A percentile compares a stretch with the other conserved stretches of the same genome.
Evolutionary conservation across 2,888 invertebrate species (phyloP).

Genomic region (Trichopoda pennipes): DNA sequence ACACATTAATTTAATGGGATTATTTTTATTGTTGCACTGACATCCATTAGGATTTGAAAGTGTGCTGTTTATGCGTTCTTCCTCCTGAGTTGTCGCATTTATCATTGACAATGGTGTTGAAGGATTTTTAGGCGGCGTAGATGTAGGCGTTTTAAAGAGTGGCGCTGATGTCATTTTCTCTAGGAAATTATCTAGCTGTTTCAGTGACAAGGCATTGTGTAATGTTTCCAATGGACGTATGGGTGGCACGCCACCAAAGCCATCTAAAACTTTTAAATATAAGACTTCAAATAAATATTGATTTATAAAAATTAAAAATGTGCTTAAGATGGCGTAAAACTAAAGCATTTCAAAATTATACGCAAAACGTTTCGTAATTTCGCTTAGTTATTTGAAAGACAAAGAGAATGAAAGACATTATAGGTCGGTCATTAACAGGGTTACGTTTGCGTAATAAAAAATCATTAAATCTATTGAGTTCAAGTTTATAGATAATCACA

Average conservation of each 20-base stretch:
- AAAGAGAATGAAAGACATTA: no score
- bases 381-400: no score
- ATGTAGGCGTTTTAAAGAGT: slow-evolving; percentile 87
- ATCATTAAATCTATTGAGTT: no score
- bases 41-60: slow-evolving; percentile 60
- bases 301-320: no score
- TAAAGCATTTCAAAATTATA: no score
- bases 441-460: no score
- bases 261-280: slow-evolving; percentile 85
- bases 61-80: slow-evolving; percentile 46
- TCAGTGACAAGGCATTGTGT: slow-evolving; percentile 96
- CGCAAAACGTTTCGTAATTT: no score
- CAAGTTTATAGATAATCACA: no score
- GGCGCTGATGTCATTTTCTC: slow-evolving; percentile 91
- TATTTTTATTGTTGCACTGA: slow-evolving; percentile 52
- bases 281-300: slow-evolving; percentile 65
- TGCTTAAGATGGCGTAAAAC: no score
- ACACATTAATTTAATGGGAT: slow-evolving; percentile 42
- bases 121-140: slow-evolving; percentile 86
- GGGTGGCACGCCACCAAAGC: slow-evolving; percentile 95
- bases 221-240: slow-evolving; percentile 98
- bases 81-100: slow-evolving; percentile 54
- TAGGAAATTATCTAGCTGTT: slow-evolving; percentile 94
- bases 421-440: no score
- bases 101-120: slow-evolving; percentile 81